Conservation (phyloP, 2,888 invertebrate genomes). For the Lordiphosa andalusiaca region DNA sequence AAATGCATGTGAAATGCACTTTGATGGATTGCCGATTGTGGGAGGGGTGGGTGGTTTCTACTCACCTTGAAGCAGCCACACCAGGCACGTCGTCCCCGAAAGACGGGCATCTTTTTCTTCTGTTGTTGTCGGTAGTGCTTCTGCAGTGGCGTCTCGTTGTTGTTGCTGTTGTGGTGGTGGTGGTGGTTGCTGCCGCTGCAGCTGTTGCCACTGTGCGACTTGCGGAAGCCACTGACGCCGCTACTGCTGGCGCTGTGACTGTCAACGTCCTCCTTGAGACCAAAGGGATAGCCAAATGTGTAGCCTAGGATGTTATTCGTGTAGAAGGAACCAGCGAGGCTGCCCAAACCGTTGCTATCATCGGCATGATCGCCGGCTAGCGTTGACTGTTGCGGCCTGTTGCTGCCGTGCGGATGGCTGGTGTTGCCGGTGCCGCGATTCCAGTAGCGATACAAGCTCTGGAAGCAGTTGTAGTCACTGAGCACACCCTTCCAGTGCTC, state of each 20-base stretch:
- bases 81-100: conserved; percentile 83
- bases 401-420: conserved; percentile 18
- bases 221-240: conserved; percentile 25
- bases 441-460: conserved; percentile 77
- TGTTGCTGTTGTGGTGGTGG: conserved; percentile 13
- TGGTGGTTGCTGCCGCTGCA: conserved; percentile 8
- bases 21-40: neutral
- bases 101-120: conserved; percentile 84
- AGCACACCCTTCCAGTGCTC: conserved; percentile 85
- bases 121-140: conserved; percentile 80
- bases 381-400: conserved; percentile 21
- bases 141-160: conserved; percentile 79
- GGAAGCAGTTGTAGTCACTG: conserved; percentile 82
- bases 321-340: conserved; percentile 73
- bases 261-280: conserved; percentile 54
- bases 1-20: neutral
- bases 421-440: conserved; percentile 55
- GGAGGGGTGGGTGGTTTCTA: conserved; percentile 11
- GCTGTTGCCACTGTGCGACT: conserved; percentile 17
- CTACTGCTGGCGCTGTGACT: conserved; percentile 29
- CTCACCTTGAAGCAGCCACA: conserved; percentile 92
- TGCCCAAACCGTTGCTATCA: conserved; percentile 54
- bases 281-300: conserved; percentile 76
- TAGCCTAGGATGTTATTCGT: conserved; percentile 79
- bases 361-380: conserved; percentile 49